Percentiles rank a stretch among this genome's conserved stretches.
phyloP scores from a whole-genome alignment of 2,797 vertebrate species.

The Pseudochaenichthys georgianus region DNA sequence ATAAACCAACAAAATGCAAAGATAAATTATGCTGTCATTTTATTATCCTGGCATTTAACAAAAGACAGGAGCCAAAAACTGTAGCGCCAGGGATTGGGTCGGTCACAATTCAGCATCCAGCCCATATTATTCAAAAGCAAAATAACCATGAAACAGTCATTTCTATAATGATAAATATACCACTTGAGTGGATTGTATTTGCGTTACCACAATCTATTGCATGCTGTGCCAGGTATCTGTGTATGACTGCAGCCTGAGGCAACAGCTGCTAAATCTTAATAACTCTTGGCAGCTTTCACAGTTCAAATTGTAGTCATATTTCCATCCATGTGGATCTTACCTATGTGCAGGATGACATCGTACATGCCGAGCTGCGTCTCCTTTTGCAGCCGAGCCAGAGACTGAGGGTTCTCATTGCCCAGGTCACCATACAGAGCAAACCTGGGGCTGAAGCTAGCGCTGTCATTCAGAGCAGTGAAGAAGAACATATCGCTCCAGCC shows the following conservation, averaged over 20 bases:
- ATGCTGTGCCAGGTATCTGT: conserved; percentile 19
- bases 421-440: conserved; percentile 91
- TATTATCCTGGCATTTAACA: neutral
- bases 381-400: conserved; percentile 89
- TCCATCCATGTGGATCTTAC: conserved; percentile 69
- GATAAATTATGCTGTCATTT: neutral
- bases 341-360: conserved; percentile 90
- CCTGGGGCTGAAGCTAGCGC: conserved; percentile 85
- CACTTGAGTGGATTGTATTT: conserved; percentile 8
- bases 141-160: conserved; percentile 28
- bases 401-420: conserved; percentile 91
- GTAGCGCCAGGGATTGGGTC: neutral
- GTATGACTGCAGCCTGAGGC: conserved; percentile 21
- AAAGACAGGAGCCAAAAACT: neutral
- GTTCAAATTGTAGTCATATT: neutral
- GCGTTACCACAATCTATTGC: conserved; percentile 3
- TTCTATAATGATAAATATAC: neutral
- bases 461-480: conserved; percentile 86
- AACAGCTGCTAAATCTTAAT: conserved; percentile 9
- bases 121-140: neutral
- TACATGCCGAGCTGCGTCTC: conserved; percentile 90
- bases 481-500: conserved; percentile 90
- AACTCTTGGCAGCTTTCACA: neutral
- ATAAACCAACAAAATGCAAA: neutral
- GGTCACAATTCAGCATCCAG: conserved; percentile 4